A percentile compares a stretch with the other conserved stretches of the same genome.
Evolutionary conservation across 2,888 invertebrate species (phyloP).

Genomic region (Synanthedon tipuliformis): DNA sequence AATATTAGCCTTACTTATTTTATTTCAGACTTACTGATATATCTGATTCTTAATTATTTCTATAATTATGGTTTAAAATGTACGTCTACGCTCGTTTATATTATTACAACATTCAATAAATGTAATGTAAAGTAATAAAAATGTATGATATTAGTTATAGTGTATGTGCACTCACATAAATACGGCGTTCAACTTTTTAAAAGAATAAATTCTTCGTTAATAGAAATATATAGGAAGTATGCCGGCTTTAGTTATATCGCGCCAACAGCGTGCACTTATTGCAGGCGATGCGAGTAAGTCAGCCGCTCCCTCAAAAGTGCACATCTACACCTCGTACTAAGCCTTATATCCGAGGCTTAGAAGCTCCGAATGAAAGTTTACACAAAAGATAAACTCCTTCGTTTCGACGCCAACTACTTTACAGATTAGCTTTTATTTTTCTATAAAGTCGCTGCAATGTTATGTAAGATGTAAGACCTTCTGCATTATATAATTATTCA

Average conservation of each 20-base stretch:
- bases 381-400: conserved; percentile 44
- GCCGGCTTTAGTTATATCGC: background rate
- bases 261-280: background rate
- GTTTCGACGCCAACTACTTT: conserved; percentile 20
- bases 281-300: background rate
- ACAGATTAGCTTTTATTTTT: conserved; percentile 27
- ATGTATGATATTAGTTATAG: too few relatives aligned
- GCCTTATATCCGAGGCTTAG: conserved; percentile 33
- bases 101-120: too few relatives aligned
- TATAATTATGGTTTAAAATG: too few relatives aligned
- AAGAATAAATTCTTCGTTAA: background rate
- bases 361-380: conserved; percentile 48
- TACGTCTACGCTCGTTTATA: too few relatives aligned
- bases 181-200: too few relatives aligned
- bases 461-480: too few relatives aligned
- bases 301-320: conserved; percentile 4
- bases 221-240: background rate
- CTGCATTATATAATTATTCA: too few relatives aligned
- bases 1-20: too few relatives aligned
- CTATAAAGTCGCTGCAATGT: background rate
- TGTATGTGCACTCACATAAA: too few relatives aligned
- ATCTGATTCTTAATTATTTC: too few relatives aligned
- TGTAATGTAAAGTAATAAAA: too few relatives aligned
- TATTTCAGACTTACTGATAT: too few relatives aligned
- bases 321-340: conserved; percentile 19